Percentiles rank a stretch among this genome's conserved stretches.
These are phyloP conservation scores for Bimastos eiseni DNA, from an alignment of 2,888 invertebrate species.

Conservation along the genomic window DNA sequence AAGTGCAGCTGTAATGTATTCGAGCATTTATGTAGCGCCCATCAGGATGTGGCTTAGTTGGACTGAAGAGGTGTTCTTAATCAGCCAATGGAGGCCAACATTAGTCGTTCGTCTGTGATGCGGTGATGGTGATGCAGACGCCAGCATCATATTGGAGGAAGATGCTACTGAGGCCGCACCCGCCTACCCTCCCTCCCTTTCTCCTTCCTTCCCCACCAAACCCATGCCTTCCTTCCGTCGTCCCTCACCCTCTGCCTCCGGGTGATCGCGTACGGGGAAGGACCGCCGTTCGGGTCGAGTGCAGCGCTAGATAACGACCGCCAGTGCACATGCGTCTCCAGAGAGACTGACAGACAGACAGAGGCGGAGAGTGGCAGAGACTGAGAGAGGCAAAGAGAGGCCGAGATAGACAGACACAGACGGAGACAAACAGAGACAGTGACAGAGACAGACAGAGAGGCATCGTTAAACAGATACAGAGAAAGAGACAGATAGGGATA, in stretches of 20 bases:
- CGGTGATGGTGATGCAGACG: background rate
- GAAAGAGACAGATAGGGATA: slow-evolving; percentile 36
- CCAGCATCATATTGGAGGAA: background rate
- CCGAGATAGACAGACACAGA: slow-evolving; percentile 35
- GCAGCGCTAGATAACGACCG: background rate
- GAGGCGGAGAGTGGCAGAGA: slow-evolving; percentile 31
- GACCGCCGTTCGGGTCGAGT: background rate
- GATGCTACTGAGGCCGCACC: background rate
- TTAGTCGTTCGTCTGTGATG: background rate
- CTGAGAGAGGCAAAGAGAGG: slow-evolving; percentile 37
- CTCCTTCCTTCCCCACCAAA: background rate
- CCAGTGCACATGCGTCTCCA: background rate
- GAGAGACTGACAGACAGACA: slow-evolving; percentile 27
- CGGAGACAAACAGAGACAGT: slow-evolving; percentile 31
- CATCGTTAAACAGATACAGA: too few species aligned
- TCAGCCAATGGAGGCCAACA: background rate
- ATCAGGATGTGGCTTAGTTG: background rate
- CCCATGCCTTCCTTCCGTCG: background rate
- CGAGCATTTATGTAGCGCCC: background rate
- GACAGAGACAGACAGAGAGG: slow-evolving; percentile 33
- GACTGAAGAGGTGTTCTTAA: background rate
- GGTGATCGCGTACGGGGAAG: background rate
- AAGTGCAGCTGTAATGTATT: too few species aligned
- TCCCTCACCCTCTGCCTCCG: background rate
- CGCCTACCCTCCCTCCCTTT: background rate